Percentiles rank a stretch among this genome's conserved stretches.
phyloP scores from a whole-genome alignment of 2,888 invertebrate species.

The Drosophila hamatofila region DNA sequence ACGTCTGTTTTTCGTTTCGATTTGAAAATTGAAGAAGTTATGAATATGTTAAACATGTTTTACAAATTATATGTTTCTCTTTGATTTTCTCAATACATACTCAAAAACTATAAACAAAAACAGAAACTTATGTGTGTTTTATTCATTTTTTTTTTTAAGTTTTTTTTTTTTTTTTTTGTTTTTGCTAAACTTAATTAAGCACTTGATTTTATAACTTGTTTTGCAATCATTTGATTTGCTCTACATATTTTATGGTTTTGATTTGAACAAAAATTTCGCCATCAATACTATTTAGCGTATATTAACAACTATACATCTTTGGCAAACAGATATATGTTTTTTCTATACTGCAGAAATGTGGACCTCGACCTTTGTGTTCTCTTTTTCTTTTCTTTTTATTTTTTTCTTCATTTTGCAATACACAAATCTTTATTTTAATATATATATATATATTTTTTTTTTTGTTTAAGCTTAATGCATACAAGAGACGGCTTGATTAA shows the following conservation, averaged over 20 bases:
- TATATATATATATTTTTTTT: constrained; percentile 52
- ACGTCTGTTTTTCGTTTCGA: constrained; percentile 89
- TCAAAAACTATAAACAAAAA: constrained; percentile 76
- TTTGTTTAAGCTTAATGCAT: constrained; percentile 80
- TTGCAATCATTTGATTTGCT: constrained; percentile 26
- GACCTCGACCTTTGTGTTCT: constrained; percentile 85
- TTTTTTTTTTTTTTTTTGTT: constrained; percentile 18
- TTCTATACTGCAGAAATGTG: constrained; percentile 82
- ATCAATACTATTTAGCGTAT: constrained; percentile 83
- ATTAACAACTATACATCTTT: constrained; percentile 81
- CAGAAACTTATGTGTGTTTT: constrained; percentile 76
- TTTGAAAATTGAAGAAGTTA: constrained; percentile 78
- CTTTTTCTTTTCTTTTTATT: constrained; percentile 43
- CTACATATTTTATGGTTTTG: constrained; percentile 29
- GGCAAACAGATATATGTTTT: constrained; percentile 78
- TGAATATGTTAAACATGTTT: constrained; percentile 62
- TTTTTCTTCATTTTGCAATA: constrained; percentile 47
- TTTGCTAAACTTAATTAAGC: constrained; percentile 67
- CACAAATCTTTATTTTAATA: constrained; percentile 74
- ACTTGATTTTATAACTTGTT: constrained; percentile 33
- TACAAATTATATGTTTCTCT: constrained; percentile 22
- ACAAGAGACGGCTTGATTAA: constrained; percentile 81
- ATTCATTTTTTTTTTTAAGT: constrained; percentile 10
- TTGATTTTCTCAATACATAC: constrained; percentile 42
- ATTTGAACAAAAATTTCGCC: constrained; percentile 85